Percentiles rank a stretch among this genome's conserved stretches.
Conservation (phyloP, 2,888 invertebrate genomes). For the Rapana venosa region DNA sequence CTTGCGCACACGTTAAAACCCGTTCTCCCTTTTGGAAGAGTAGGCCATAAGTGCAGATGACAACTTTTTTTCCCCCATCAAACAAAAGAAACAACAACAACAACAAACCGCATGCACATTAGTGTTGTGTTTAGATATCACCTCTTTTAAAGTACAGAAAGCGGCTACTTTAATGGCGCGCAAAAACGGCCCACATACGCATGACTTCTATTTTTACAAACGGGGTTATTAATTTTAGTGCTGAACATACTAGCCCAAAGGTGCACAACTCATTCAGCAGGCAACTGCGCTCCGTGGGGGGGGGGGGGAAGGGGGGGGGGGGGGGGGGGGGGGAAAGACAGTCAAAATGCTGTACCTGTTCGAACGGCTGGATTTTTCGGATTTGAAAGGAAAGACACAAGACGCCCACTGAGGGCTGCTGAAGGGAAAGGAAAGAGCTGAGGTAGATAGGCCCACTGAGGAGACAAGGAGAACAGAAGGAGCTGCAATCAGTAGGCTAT, state of each 20-base stretch:
- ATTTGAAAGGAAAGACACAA: neutral
- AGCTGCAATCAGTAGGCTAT: neutral
- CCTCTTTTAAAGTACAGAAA: neutral
- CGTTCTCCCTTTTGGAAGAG: neutral
- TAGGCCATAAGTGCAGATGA: neutral
- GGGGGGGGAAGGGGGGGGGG: neutral
- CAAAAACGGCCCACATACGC: neutral
- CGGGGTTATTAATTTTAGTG: neutral
- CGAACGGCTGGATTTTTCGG: neutral
- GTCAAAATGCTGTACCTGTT: neutral
- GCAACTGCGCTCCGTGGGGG: neutral
- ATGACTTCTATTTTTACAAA: neutral
- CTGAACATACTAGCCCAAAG: neutral
- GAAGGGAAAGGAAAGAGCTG: neutral
- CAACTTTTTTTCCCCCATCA: neutral
- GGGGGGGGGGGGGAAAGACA: neutral
- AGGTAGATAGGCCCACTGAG: neutral
- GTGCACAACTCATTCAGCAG: neutral
- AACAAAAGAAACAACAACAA: neutral
- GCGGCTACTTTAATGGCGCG: neutral
- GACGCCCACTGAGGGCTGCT: neutral
- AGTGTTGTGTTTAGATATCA: too few relatives aligned
- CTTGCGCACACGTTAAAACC: neutral
- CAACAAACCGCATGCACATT: neutral
- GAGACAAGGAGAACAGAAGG: neutral